phyloP scores from a whole-genome alignment of 2,888 invertebrate species.

The Dolichopus griseipennis region DNA sequence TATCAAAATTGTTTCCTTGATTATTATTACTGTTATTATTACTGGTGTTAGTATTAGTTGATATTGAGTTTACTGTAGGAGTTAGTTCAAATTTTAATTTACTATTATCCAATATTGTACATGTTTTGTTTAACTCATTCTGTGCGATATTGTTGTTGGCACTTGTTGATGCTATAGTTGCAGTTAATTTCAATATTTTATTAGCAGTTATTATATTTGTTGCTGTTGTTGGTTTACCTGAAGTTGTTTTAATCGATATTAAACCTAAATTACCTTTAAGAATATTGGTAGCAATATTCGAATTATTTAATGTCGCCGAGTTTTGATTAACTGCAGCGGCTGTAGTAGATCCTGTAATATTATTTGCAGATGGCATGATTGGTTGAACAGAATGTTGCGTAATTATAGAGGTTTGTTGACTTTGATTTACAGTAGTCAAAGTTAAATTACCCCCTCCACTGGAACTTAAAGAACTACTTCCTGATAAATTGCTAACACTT shows the following conservation, averaged over 20 bases:
- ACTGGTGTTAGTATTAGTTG: conserved; percentile 17
- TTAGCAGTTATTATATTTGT: conserved; percentile 40
- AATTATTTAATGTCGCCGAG: conserved; percentile 23
- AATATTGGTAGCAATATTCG: conserved; percentile 35
- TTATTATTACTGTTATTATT: conserved; percentile 18
- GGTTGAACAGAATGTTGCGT: background rate
- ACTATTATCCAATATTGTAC: conserved; percentile 18
- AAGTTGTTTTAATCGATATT: conserved; percentile 37
- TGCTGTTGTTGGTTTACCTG: conserved; percentile 17
- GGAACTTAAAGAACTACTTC: conserved; percentile 27
- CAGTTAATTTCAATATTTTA: conserved; percentile 41
- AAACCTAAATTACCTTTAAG: conserved; percentile 43
- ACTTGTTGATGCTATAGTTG: conserved; percentile 35
- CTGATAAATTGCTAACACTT: conserved; percentile 43
- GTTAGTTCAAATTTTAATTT: conserved; percentile 26
- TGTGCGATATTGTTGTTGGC: conserved; percentile 24
- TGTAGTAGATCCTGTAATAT: background rate
- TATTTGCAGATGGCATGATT: conserved; percentile 19
- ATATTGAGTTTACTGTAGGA: conserved; percentile 18
- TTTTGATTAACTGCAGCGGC: conserved; percentile 1
- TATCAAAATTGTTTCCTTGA: conserved; percentile 28
- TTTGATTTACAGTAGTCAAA: conserved; percentile 24
- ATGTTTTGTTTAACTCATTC: conserved; percentile 17
- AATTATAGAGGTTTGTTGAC: conserved; percentile 12
- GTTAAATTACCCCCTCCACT: conserved; percentile 32